Conservation (phyloP, 2,113 vertebrate genomes). For the Brachyhypopomus gauderio region DNA sequence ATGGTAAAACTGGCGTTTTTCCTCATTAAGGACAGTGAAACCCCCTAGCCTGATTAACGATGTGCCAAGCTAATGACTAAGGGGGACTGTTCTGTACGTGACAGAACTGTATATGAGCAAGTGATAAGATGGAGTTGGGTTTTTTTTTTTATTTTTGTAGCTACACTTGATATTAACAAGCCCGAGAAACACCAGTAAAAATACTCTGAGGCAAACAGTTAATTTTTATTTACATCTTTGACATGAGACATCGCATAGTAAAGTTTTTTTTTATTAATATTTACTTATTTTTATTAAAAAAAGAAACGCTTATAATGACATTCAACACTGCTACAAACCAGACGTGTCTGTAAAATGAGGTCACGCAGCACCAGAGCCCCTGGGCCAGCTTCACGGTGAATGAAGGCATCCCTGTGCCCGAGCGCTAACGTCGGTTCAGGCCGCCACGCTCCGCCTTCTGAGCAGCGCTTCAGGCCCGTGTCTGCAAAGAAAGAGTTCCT, state of each 20-base stretch:
- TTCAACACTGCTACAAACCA: neutral
- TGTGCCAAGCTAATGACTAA: too few relatives aligned
- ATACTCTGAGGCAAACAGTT: neutral
- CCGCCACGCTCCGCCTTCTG: neutral
- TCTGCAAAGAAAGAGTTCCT: neutral
- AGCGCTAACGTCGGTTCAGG: neutral
- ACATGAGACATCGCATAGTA: neutral
- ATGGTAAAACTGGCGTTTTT: too few relatives aligned
- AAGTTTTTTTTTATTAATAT: slow-evolving; percentile 16
- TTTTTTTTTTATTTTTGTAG: too few relatives aligned
- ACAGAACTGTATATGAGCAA: too few relatives aligned
- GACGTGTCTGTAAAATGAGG: neutral
- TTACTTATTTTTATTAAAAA: neutral
- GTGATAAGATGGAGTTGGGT: too few relatives aligned
- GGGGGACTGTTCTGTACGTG: too few relatives aligned
- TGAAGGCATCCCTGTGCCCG: neutral
- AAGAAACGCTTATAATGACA: slow-evolving; percentile 5
- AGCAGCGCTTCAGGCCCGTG: slow-evolving; percentile 15
- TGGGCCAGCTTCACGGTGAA: neutral
- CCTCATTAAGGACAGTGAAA: too few relatives aligned
- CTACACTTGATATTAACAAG: too few relatives aligned
- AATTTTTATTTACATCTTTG: slow-evolving; percentile 41
- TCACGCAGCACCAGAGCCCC: neutral
- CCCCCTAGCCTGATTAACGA: too few relatives aligned
- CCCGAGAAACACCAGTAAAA: neutral